Percentiles rank a stretch among this genome's conserved stretches.
These are phyloP conservation scores for Periophthalmus modestus DNA, from an alignment of 2,113 vertebrate species.

Conservation along the genomic window DNA sequence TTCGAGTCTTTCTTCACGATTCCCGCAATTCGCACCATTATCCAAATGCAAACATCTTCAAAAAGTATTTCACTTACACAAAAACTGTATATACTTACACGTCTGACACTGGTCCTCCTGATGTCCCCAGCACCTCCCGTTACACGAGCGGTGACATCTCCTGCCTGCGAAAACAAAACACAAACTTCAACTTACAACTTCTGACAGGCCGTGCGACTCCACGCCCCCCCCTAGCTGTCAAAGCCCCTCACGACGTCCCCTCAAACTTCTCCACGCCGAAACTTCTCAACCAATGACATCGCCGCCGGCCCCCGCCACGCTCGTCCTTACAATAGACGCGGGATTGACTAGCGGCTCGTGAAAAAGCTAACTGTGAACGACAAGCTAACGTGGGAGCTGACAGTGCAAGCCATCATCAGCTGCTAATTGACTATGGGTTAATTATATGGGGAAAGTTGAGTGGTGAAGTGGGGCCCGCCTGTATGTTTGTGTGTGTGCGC, in stretches of 20 bases:
- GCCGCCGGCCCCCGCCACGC: conserved; percentile 30
- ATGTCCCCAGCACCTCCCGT: conserved; percentile 93
- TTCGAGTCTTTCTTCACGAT: no score
- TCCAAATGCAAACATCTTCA: no score
- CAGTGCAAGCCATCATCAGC: conserved; percentile 56
- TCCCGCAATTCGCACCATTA: no score
- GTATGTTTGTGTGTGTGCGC: conserved; percentile 62
- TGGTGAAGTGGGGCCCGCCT: conserved; percentile 58
- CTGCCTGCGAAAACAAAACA: conserved; percentile 78
- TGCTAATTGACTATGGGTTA: conserved; percentile 73
- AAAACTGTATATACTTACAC: conserved; percentile 79
- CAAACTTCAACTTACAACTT: conserved; percentile 16
- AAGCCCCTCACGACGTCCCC: no score
- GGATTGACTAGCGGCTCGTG: conserved; percentile 24
- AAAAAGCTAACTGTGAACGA: conserved; percentile 26
- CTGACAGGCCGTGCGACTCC: conserved; percentile 2
- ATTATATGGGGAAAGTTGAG: conserved; percentile 67
- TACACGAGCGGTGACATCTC: conserved; percentile 92
- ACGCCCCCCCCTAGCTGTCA: no score
- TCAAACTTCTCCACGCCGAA: conserved; percentile 13
- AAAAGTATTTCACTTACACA: no score
- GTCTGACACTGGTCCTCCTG: conserved; percentile 93
- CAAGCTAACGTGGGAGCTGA: conserved; percentile 56
- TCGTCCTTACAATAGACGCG: conserved; percentile 36
- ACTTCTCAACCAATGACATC: neutral